A percentile compares a stretch with the other conserved stretches of the same genome.
Evolutionary conservation across 2,888 invertebrate species (phyloP).

Genomic region (Cephus rjabovi): DNA sequence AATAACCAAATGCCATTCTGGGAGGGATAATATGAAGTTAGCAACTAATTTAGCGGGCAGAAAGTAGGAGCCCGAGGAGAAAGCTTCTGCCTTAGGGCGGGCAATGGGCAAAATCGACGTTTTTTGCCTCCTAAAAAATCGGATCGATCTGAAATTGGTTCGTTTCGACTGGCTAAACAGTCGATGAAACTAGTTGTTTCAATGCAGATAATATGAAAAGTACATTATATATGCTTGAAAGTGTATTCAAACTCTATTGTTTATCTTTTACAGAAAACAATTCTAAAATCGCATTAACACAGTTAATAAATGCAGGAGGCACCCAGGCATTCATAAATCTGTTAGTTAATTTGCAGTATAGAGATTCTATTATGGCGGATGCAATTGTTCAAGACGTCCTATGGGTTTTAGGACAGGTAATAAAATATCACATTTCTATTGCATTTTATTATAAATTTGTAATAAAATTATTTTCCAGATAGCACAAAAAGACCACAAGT

Average conservation of each 20-base stretch:
- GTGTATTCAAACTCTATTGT: no score
- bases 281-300: slow-evolving; percentile 69
- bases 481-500: slow-evolving; percentile 71
- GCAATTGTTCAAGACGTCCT: slow-evolving; percentile 72
- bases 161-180: background rate
- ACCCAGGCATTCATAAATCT: slow-evolving; percentile 72
- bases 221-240: no score
- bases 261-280: slow-evolving; percentile 66
- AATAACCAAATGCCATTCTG: no score
- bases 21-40: no score
- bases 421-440: background rate
- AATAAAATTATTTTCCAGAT: slow-evolving; percentile 37
- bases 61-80: no score
- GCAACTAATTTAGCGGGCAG: no score
- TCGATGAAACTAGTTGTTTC: background rate
- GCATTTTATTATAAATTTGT: slow-evolving; percentile 11
- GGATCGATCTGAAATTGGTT: background rate
- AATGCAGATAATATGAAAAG: background rate
- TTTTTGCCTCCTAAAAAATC: no score
- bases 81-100: no score
- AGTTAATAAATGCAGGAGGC: slow-evolving; percentile 70
- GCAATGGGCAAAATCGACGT: no score
- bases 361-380: slow-evolving; percentile 70
- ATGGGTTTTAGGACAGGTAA: slow-evolving; percentile 72
- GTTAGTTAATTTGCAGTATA: slow-evolving; percentile 69